Conservation (phyloP, 2,797 vertebrate species). For the Oreonectes daqikongensis region DNA sequence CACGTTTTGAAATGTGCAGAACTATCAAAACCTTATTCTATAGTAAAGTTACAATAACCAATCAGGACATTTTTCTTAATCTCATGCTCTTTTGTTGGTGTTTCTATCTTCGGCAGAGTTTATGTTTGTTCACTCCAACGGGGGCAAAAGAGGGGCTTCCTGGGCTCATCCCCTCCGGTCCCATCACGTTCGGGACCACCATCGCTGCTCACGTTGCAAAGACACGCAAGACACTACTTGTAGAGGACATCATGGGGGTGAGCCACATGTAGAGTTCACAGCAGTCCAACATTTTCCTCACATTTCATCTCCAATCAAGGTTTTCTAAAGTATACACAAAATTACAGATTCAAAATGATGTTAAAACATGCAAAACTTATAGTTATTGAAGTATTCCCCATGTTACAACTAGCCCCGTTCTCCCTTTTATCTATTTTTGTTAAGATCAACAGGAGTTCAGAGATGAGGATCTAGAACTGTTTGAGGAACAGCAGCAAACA, state of each 20-base stretch:
- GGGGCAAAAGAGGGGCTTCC: conserved; percentile 90
- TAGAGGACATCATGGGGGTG: conserved; percentile 95
- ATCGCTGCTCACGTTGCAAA: conserved; percentile 96
- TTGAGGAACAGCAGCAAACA: neutral
- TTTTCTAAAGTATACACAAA: no score
- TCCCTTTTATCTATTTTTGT: neutral
- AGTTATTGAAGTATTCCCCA: neutral
- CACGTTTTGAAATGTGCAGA: neutral
- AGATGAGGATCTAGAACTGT: neutral
- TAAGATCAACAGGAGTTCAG: neutral
- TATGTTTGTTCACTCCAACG: conserved; percentile 93
- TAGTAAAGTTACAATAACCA: neutral
- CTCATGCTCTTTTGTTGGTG: conserved; percentile 16
- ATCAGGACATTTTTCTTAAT: neutral
- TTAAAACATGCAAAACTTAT: no score
- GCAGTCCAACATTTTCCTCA: neutral
- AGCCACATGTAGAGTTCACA: conserved; percentile 50
- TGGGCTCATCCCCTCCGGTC: conserved; percentile 87
- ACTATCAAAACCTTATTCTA: neutral
- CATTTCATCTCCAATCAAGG: neutral
- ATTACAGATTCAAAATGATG: no score
- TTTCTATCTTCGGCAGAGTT: conserved; percentile 78
- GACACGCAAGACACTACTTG: conserved; percentile 90
- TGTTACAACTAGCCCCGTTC: neutral
- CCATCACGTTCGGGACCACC: conserved; percentile 91